Conservation (phyloP, 1,140 invertebrate genomes). For the Oncopodura yosiiana region DNA sequence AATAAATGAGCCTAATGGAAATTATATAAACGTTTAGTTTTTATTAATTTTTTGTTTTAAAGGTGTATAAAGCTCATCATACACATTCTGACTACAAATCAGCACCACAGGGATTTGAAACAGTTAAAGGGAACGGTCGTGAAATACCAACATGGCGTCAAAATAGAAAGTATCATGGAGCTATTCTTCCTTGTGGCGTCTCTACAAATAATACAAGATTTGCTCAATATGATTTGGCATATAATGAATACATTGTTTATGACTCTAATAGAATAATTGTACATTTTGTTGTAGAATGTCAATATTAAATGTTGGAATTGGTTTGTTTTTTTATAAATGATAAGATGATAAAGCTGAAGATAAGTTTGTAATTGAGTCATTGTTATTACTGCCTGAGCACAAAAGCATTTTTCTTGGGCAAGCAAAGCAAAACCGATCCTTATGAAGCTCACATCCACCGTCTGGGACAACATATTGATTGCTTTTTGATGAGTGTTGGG, state of each 20-base stretch:
- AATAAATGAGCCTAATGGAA: too few relatives aligned
- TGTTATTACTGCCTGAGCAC: too few relatives aligned
- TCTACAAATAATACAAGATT: background rate
- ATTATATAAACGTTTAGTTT: too few relatives aligned
- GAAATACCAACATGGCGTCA: background rate
- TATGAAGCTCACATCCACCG: constrained; percentile 8
- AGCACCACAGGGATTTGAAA: background rate
- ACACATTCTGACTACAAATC: background rate
- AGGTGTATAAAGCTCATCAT: too few relatives aligned
- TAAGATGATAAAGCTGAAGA: too few relatives aligned
- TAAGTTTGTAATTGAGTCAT: too few relatives aligned
- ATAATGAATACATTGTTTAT: constrained; percentile 5
- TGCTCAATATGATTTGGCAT: background rate
- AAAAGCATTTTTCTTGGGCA: too few relatives aligned
- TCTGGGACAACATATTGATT: constrained; percentile 6
- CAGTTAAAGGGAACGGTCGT: background rate
- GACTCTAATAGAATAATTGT: background rate
- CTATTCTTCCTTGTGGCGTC: background rate
- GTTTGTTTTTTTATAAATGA: too few relatives aligned
- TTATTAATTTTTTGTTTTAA: too few relatives aligned
- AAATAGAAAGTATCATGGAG: background rate
- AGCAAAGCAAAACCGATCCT: too few relatives aligned
- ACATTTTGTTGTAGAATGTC: background rate
- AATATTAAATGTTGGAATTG: background rate
- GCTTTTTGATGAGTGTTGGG: too few relatives aligned